Evolutionary conservation across 2,113 vertebrate genomes (phyloP).

Genomic region (Urocynchramus pylzowi): DNA sequence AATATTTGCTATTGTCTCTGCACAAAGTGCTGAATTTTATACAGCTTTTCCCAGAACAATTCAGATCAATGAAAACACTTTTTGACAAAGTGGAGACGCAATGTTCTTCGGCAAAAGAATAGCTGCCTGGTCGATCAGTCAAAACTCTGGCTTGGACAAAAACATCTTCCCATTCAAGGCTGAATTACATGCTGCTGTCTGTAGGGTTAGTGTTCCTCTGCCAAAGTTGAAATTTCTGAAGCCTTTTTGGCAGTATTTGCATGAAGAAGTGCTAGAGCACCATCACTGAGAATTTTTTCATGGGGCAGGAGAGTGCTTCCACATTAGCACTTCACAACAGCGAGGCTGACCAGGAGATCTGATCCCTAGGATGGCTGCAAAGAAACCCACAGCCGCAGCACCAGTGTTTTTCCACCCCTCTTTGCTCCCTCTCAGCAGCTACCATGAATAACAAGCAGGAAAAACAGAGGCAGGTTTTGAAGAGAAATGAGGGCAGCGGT

Average conservation of each 20-base stretch:
- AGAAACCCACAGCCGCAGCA: not conserved
- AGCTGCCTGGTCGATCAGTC: fast-evolving
- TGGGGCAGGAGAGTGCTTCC: not conserved
- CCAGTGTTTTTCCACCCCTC: constrained; percentile 15
- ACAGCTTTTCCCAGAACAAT: not conserved
- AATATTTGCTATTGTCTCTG: not conserved
- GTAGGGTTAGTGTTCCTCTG: not conserved
- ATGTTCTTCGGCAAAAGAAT: not conserved
- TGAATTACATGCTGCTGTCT: not conserved
- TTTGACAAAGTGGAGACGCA: fast-evolving
- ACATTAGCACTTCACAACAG: not conserved
- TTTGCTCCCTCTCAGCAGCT: not conserved
- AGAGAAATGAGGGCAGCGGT: constrained; percentile 34
- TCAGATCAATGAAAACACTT: not conserved
- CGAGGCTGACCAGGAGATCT: not conserved
- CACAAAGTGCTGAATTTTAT: not conserved
- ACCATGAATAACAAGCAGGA: constrained; percentile 58
- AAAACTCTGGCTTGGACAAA: not conserved
- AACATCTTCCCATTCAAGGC: not conserved
- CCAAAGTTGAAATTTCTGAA: not conserved
- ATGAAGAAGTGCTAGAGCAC: not conserved
- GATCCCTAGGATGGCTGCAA: not conserved
- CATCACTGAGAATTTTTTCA: fast-evolving
- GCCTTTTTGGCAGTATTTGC: not conserved
- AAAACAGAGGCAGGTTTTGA: constrained; percentile 58